Evolutionary conservation across 2,113 vertebrate species (phyloP), one percentile per base, ranked within the genome.

Genomic region (Genyomyrus donnyi): DNA sequence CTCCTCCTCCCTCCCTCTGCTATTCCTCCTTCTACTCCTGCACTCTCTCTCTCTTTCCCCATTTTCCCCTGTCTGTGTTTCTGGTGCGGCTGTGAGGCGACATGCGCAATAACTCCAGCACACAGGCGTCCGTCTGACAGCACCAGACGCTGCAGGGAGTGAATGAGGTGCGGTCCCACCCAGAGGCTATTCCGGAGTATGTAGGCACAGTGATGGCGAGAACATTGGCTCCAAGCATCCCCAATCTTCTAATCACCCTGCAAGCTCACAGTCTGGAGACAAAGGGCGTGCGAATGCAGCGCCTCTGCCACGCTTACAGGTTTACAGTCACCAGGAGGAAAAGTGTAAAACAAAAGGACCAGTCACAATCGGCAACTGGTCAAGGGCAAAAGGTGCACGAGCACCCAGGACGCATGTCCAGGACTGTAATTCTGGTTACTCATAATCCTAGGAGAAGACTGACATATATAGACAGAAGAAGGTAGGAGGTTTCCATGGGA

Each of bases 21-120:
- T n/a, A 39, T 52, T 83, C 74, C 31, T 80, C 58, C 27, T 46
- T 50, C 50, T 5, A 21, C 50, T 89, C 31, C 85, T 21, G 15
- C 46, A 39, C 89, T n/a, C 89, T 87, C 85, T 42, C 89, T 24
- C 89, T 87, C 85, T 90, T 85, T 7, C 85, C 85, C 49, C 24
- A 13, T 17, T 31, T 31, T 39, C 49, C 52, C 48, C 46, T 15
- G 42, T 31, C 62, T 70, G n/a, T 70, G 62, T 70, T 31, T 31
- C 10, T 70, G 62, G 3, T 70, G 62, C 27, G 24, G n/a, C 10
- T 11, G n/a, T 0, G 27, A 27, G n/a, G 10, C 62, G 27, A 31
- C 62, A 13, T 31, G 62, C 62, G 13, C 62, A 70, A 31, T 31
- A 31, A 31, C 62, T 31, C 9, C 62, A 13, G n/a, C 62, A 4